Evolutionary conservation across 2,113 vertebrate species (phyloP).

Genomic region (Daubentonia madagascariensis): DNA sequence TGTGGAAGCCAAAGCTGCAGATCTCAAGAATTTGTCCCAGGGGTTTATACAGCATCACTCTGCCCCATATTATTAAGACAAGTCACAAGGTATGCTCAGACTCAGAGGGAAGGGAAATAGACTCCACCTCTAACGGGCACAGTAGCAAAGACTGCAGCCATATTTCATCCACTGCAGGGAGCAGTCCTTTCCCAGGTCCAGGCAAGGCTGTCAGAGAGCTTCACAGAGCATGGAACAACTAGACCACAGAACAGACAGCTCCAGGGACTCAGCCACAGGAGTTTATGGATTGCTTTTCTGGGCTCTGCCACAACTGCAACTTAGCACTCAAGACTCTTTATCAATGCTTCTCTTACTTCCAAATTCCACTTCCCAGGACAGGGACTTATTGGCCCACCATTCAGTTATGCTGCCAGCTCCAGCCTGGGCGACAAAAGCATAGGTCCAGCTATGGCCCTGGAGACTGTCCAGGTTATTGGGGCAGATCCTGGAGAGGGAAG

Average conservation of each 20-base stretch:
- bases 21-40: not conserved
- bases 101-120: not conserved
- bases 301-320: fast-evolving
- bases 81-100: too few relatives aligned
- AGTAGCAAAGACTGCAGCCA: not conserved
- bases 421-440: not conserved
- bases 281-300: not conserved
- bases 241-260: fast-evolving
- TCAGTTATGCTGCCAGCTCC: not conserved
- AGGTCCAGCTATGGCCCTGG: too few relatives aligned
- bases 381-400: fast-evolving
- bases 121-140: not conserved
- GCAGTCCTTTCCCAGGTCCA: not conserved
- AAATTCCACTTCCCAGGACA: not conserved
- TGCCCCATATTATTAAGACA: not conserved
- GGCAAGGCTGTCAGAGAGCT: too few relatives aligned
- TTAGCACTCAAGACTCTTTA: not conserved
- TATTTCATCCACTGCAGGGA: not conserved
- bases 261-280: fast-evolving
- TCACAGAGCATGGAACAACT: too few relatives aligned
- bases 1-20: not conserved
- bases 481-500: not conserved
- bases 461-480: not conserved
- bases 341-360: not conserved
- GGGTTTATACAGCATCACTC: not conserved